phyloP scores from a whole-genome alignment of 2,113 vertebrate species.

The Nannobrachium achirus region DNA sequence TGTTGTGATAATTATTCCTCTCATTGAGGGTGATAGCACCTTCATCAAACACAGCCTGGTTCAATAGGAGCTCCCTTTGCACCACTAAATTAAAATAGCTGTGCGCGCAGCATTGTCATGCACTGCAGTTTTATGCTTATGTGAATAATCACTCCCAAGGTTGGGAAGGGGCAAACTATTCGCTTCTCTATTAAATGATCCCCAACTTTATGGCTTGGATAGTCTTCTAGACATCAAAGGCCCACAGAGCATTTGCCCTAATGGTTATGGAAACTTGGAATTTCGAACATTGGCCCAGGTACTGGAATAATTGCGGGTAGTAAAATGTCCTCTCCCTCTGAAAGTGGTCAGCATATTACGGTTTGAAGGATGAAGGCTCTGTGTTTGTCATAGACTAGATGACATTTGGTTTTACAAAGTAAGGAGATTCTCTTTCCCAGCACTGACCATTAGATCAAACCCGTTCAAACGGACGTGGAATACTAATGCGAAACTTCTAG shows the following conservation, averaged over 20 bases:
- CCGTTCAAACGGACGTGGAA: not conserved
- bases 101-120: conserved; percentile 33
- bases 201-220: conserved; percentile 36
- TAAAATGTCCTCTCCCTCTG: no score
- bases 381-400: no score
- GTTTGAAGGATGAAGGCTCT: not conserved
- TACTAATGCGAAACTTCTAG: conserved; percentile 2
- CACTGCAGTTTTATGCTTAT: conserved; percentile 27
- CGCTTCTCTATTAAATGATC: conserved; percentile 48
- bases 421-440: not conserved
- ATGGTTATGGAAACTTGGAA: conserved; percentile 26
- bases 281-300: conserved; percentile 9
- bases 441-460: not conserved
- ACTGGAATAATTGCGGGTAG: not conserved
- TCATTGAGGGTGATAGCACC: conserved; percentile 71
- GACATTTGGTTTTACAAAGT: not conserved
- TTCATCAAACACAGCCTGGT: conserved; percentile 65
- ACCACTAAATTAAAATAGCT: conserved; percentile 63
- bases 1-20: conserved; percentile 73
- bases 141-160: conserved; percentile 47
- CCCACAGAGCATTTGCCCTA: conserved; percentile 28
- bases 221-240: conserved; percentile 15
- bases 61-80: conserved; percentile 45
- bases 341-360: not conserved
- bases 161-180: conserved; percentile 23